Conservation (phyloP, 2,888 invertebrate genomes). For the Piscicola geometra region DNA sequence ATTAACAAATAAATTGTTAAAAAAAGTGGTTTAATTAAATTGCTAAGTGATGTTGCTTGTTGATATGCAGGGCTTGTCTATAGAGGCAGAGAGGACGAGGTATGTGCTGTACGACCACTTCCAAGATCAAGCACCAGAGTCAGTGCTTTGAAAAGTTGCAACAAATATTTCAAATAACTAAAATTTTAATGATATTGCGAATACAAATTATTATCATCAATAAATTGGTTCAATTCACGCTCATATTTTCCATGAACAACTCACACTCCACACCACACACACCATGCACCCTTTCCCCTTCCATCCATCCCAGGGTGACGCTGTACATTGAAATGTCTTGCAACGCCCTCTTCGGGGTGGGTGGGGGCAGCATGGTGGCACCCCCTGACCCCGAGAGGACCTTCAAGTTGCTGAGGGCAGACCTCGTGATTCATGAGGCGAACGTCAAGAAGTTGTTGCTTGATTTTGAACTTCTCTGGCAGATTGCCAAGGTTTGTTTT, state of each 20-base stretch:
- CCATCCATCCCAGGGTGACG: constrained; percentile 30
- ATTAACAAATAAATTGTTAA: neutral
- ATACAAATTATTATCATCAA: neutral
- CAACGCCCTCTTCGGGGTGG: constrained; percentile 58
- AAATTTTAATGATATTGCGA: neutral
- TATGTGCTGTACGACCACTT: neutral
- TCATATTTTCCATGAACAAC: too few species aligned
- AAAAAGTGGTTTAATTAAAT: too few species aligned
- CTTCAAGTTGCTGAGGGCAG: constrained; percentile 53
- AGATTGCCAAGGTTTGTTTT: constrained; percentile 53
- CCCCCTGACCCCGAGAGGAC: constrained; percentile 54
- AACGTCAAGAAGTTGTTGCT: constrained; percentile 53
- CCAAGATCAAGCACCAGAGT: neutral
- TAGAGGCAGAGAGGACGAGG: neutral
- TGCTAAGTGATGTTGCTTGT: neutral
- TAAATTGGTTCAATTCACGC: neutral
- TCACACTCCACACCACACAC: neutral
- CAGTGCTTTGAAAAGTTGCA: neutral
- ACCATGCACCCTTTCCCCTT: neutral
- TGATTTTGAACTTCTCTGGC: constrained; percentile 57
- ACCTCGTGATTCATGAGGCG: constrained; percentile 55
- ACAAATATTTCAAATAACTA: neutral
- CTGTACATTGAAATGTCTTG: constrained; percentile 59
- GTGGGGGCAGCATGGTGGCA: constrained; percentile 53
- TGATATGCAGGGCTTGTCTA: neutral